Evolutionary conservation across 1,140 invertebrate species (phyloP).

Genomic region (Cyclina sinensis): DNA sequence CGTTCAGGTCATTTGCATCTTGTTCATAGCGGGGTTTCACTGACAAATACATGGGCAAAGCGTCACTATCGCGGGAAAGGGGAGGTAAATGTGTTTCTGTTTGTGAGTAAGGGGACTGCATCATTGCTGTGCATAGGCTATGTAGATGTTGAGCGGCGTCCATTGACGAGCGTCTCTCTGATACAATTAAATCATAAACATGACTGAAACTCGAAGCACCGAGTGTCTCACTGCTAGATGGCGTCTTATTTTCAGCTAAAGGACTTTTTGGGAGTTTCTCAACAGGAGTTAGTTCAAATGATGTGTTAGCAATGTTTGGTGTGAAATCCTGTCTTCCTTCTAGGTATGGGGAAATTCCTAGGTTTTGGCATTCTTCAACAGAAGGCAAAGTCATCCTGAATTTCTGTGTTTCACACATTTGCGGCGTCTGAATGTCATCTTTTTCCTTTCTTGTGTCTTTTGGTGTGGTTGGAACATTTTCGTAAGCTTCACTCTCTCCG

Average conservation of each 20-base stretch:
- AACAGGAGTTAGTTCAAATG: neutral
- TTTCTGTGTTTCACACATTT: neutral
- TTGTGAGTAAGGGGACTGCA: neutral
- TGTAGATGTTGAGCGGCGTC: constrained; percentile 6
- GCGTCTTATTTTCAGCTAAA: neutral
- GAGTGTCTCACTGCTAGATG: neutral
- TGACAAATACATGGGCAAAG: neutral
- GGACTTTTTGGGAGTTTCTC: neutral
- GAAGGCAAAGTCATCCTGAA: constrained; percentile 10
- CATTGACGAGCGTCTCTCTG: neutral
- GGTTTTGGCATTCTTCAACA: neutral
- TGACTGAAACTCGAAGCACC: neutral
- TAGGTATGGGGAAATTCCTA: neutral
- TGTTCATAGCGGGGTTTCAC: neutral
- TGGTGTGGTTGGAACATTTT: neutral
- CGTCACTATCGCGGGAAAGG: too few relatives aligned
- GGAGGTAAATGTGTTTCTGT: neutral
- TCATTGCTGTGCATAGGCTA: neutral
- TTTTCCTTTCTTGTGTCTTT: neutral
- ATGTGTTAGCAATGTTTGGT: neutral
- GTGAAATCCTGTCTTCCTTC: neutral
- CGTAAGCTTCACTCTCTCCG: neutral
- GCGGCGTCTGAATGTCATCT: neutral
- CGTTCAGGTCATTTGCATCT: neutral
- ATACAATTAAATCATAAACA: neutral